Conservation (phyloP, 2,888 invertebrate genomes). For the Apeira syringaria region DNA sequence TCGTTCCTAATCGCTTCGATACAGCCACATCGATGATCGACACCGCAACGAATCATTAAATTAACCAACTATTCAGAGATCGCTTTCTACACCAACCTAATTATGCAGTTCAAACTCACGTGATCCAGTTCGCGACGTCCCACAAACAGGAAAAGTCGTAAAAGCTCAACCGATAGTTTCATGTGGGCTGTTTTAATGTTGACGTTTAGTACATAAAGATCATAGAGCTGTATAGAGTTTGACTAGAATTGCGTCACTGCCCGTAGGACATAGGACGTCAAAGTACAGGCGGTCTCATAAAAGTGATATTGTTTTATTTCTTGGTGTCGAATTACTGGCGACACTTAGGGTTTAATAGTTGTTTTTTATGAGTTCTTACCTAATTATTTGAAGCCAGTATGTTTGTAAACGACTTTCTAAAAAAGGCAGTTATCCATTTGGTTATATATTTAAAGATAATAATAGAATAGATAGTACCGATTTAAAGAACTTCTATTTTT, state of each 20-base stretch:
- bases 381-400: too few species aligned
- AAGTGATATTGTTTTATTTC: conserved; percentile 2
- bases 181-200: conserved; percentile 29
- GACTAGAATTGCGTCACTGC: conserved; percentile 31
- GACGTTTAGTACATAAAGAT: conserved; percentile 32
- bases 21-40: conserved; percentile 1
- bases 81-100: conserved; percentile 36
- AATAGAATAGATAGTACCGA: too few species aligned
- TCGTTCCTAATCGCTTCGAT: conserved; percentile 5
- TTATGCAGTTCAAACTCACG: conserved; percentile 31
- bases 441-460: too few species aligned
- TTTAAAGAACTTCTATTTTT: too few species aligned
- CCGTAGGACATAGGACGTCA: conserved; percentile 25
- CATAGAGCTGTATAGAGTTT: too few species aligned
- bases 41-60: conserved; percentile 22
- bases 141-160: conserved; percentile 59
- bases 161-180: conserved; percentile 54
- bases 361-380: conserved; percentile 4
- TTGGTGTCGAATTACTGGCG: conserved; percentile 14
- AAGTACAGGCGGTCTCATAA: conserved; percentile 16
- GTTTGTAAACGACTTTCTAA: too few species aligned
- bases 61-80: conserved; percentile 26
- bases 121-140: conserved; percentile 45
- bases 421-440: too few species aligned
- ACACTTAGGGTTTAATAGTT: not conserved